Percentiles rank a stretch among this genome's conserved stretches.
These are phyloP conservation scores for Scelioninae gen. 1 DNA, from an alignment of 2,888 invertebrate species.

Conservation along the genomic window DNA sequence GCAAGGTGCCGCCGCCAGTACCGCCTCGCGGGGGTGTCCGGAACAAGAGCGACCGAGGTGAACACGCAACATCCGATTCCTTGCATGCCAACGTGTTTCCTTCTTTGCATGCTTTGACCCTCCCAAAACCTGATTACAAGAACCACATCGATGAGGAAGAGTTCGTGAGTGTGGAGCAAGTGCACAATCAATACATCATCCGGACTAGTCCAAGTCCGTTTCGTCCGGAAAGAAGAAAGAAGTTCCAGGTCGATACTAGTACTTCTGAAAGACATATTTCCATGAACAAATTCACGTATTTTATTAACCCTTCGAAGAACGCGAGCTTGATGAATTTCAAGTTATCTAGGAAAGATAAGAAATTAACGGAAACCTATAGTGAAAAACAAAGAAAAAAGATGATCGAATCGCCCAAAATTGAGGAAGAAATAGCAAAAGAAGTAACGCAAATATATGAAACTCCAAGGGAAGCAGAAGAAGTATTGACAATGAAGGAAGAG, in stretches of 20 bases:
- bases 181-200: constrained; percentile 78
- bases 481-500: too few relatives aligned
- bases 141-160: constrained; percentile 76
- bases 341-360: constrained; percentile 82
- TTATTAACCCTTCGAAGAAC: constrained; percentile 76
- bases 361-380: constrained; percentile 82
- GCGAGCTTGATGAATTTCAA: constrained; percentile 76
- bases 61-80: constrained; percentile 77
- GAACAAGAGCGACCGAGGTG: constrained; percentile 81
- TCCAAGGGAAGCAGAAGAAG: not conserved
- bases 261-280: constrained; percentile 23
- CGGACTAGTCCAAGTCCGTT: constrained; percentile 81
- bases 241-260: not conserved
- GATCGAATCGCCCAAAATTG: not conserved
- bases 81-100: constrained; percentile 76
- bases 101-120: constrained; percentile 72
- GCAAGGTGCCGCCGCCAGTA: constrained; percentile 93
- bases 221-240: constrained; percentile 77
- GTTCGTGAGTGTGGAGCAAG: constrained; percentile 80
- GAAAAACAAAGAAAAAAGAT: constrained; percentile 76
- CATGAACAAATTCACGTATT: constrained; percentile 78
- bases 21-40: constrained; percentile 89
- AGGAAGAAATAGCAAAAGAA: not conserved
- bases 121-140: constrained; percentile 17
- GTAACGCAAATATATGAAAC: too few relatives aligned